These are phyloP conservation scores for Goniozus legneri DNA, from an alignment of 1,140 invertebrate genomes.

Conservation along the genomic window DNA sequence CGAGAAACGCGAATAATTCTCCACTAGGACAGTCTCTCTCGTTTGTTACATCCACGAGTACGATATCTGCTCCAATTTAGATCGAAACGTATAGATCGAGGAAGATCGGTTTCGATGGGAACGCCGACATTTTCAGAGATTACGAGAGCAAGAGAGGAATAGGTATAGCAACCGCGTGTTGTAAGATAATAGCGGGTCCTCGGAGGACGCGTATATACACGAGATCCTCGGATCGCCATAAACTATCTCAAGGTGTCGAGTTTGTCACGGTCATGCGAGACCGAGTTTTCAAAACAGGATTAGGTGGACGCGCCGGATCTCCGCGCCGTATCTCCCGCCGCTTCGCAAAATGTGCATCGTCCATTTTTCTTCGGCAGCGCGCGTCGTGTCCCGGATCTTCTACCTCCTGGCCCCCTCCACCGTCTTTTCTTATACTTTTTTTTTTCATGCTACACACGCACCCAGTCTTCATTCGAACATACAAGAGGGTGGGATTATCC, in stretches of 20 bases:
- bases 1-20: too few species aligned
- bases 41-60: too few species aligned
- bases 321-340: slow-evolving; percentile 8
- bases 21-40: too few species aligned
- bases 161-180: not conserved
- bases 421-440: slow-evolving; percentile 6
- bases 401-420: slow-evolving; percentile 5
- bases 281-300: slow-evolving; percentile 45
- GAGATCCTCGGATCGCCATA: slow-evolving; percentile 24
- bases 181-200: slow-evolving; percentile 23
- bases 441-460: slow-evolving; percentile 5
- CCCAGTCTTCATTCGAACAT: slow-evolving; percentile 11
- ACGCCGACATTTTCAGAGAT: too few species aligned
- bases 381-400: slow-evolving; percentile 11
- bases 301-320: slow-evolving; percentile 31
- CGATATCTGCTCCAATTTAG: too few species aligned
- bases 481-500: slow-evolving; percentile 34
- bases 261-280: slow-evolving; percentile 41
- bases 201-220: not conserved
- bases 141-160: slow-evolving; percentile 2
- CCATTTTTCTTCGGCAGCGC: slow-evolving; percentile 31
- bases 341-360: slow-evolving; percentile 31
- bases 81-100: too few species aligned
- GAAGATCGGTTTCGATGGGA: too few species aligned
- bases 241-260: slow-evolving; percentile 37